Evolutionary conservation across 2,797 vertebrate genomes (phyloP).

Genomic region (Ctenopoma multispine): DNA sequence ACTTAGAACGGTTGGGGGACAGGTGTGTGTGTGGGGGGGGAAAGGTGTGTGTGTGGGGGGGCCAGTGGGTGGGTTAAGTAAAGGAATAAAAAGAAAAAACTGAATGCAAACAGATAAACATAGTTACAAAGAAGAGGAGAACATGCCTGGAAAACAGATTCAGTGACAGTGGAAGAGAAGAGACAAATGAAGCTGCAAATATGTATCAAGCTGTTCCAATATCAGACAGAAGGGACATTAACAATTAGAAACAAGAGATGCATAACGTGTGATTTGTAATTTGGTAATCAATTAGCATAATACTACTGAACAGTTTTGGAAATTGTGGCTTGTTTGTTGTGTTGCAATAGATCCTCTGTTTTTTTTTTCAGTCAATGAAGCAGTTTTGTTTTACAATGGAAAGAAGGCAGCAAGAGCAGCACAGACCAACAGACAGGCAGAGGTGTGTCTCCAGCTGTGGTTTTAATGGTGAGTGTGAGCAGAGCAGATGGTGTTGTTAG

Average conservation of each 20-base stretch:
- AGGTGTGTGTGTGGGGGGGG: conserved; percentile 4
- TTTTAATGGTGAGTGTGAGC: conserved; percentile 79
- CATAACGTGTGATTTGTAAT: conserved; percentile 43
- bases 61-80: conserved; percentile 25
- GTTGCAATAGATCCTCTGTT: neutral
- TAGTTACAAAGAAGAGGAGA: conserved; percentile 44
- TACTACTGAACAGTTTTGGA: conserved; percentile 14
- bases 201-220: conserved; percentile 60
- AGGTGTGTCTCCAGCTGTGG: conserved; percentile 81
- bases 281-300: conserved; percentile 23
- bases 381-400: conserved; percentile 2
- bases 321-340: conserved; percentile 20
- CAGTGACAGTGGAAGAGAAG: conserved; percentile 40
- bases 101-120: conserved; percentile 53
- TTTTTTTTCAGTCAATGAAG: conserved; percentile 28
- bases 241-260: conserved; percentile 62
- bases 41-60: conserved; percentile 2
- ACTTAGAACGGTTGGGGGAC: neutral
- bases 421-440: conserved; percentile 43
- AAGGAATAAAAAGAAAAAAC: conserved; percentile 25
- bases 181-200: conserved; percentile 56
- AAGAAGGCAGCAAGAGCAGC: conserved; percentile 7
- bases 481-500: conserved; percentile 80
- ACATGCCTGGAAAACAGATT: conserved; percentile 43
- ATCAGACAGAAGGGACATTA: conserved; percentile 57